Conservation (phyloP, 2,888 invertebrate species). For the Frankliniella intonsa region DNA sequence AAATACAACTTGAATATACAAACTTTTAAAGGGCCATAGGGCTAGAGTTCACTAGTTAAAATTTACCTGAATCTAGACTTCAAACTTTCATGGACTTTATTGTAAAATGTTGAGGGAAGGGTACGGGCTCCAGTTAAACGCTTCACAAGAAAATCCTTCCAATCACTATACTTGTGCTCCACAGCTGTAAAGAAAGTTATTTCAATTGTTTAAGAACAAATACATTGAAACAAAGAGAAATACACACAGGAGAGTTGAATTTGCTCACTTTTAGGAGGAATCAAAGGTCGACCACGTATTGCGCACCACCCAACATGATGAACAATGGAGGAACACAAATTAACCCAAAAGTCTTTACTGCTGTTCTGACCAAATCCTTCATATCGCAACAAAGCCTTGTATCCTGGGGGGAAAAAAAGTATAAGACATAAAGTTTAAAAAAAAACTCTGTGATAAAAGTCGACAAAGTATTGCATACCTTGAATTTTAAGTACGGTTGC, state of each 20-base stretch:
- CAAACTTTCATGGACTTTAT: slow-evolving; percentile 77
- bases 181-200: slow-evolving; percentile 54
- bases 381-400: slow-evolving; percentile 60
- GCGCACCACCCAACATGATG: slow-evolving; percentile 99
- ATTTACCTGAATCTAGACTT: slow-evolving; percentile 65
- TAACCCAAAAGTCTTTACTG: slow-evolving; percentile 94
- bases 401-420: slow-evolving; percentile 47
- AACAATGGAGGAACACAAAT: slow-evolving; percentile 88
- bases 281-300: slow-evolving; percentile 87
- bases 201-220: slow-evolving; percentile 18
- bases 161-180: slow-evolving; percentile 88
- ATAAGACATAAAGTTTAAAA: slow-evolving; percentile 2
- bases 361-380: slow-evolving; percentile 89
- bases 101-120: slow-evolving; percentile 86
- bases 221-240: neutral
- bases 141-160: slow-evolving; percentile 92
- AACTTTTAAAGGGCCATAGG: no score
- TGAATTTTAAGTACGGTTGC: slow-evolving; percentile 87
- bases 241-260: neutral
- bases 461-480: slow-evolving; percentile 50
- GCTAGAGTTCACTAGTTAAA: slow-evolving; percentile 2
- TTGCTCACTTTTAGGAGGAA: slow-evolving; percentile 76
- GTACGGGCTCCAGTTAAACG: slow-evolving; percentile 92
- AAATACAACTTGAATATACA: slow-evolving; percentile 11
- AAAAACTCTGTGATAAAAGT: neutral